These are phyloP conservation scores for Eilema sororculum DNA, from an alignment of 2,888 invertebrate genomes.

Conservation along the genomic window DNA sequence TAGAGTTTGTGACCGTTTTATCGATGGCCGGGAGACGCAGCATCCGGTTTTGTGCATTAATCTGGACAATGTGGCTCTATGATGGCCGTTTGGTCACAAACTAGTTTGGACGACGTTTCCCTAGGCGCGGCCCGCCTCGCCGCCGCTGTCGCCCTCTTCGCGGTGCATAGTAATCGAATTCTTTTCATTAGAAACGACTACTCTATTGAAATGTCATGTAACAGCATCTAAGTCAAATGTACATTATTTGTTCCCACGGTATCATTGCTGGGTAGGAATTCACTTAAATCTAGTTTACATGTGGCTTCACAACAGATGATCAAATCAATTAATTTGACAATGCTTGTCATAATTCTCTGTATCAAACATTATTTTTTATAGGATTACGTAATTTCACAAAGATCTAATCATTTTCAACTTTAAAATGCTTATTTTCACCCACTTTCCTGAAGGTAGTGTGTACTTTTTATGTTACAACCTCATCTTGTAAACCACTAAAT, in stretches of 20 bases:
- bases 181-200: constrained; percentile 73
- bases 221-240: constrained; percentile 55
- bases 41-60: constrained; percentile 85
- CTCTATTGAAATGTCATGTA: constrained; percentile 71
- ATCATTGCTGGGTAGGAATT: constrained; percentile 18
- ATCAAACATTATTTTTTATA: background rate
- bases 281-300: constrained; percentile 1
- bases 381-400: background rate
- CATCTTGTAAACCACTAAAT: background rate
- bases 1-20: constrained; percentile 79
- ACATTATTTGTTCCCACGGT: constrained; percentile 47
- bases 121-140: constrained; percentile 64
- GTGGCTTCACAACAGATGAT: background rate
- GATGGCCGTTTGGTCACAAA: constrained; percentile 78
- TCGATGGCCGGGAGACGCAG: constrained; percentile 78
- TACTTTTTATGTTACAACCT: background rate
- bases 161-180: constrained; percentile 82
- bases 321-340: background rate
- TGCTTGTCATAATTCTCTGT: background rate
- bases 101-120: constrained; percentile 81
- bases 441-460: background rate
- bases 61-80: constrained; percentile 79
- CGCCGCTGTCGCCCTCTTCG: constrained; percentile 47
- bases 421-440: background rate
- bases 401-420: background rate